A percentile compares a stretch with the other conserved stretches of the same genome.
Conservation (phyloP, 2,888 invertebrate genomes). For the Trichopria drosophilae region DNA sequence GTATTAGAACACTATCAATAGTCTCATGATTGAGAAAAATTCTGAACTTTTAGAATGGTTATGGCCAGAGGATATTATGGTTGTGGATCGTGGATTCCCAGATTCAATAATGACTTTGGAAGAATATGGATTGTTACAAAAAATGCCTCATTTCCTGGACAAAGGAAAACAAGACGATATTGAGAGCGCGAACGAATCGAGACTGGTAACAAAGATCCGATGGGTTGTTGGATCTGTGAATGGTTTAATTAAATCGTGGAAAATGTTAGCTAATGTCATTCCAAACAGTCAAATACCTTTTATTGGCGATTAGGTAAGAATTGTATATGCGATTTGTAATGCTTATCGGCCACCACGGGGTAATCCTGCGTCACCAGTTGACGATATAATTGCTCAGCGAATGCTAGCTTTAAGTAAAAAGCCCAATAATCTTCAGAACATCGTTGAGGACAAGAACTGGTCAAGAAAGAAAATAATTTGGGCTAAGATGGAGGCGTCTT, state of each 20-base stretch:
- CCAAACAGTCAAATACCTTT: conserved; percentile 19
- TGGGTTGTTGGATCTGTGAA: conserved; percentile 34
- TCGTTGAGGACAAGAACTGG: conserved; percentile 5
- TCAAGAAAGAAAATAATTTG: conserved; percentile 5
- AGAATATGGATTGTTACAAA: conserved; percentile 20
- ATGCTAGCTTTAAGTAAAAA: no score
- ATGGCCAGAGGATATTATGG: conserved; percentile 26
- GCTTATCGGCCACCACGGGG: conserved; percentile 15
- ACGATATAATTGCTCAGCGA: background rate
- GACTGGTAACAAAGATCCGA: conserved; percentile 31
- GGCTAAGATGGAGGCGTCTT: background rate
- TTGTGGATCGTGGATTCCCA: conserved; percentile 31
- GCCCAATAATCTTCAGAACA: conserved; percentile 2
- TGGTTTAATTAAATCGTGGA: conserved; percentile 30
- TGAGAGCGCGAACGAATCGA: conserved; percentile 28
- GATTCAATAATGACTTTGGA: conserved; percentile 14
- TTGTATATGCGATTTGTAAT: conserved; percentile 9
- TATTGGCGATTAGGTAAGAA: conserved; percentile 12
- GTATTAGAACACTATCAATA: no score
- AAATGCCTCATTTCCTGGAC: conserved; percentile 32
- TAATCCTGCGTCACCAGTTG: background rate
- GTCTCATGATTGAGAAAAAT: conserved; percentile 4
- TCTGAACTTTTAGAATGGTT: conserved; percentile 7
- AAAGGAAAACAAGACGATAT: conserved; percentile 27
- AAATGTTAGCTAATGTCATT: conserved; percentile 21